Evolutionary conservation across 2,797 vertebrate genomes (phyloP).

Genomic region (Semaprochilodus insignis): DNA sequence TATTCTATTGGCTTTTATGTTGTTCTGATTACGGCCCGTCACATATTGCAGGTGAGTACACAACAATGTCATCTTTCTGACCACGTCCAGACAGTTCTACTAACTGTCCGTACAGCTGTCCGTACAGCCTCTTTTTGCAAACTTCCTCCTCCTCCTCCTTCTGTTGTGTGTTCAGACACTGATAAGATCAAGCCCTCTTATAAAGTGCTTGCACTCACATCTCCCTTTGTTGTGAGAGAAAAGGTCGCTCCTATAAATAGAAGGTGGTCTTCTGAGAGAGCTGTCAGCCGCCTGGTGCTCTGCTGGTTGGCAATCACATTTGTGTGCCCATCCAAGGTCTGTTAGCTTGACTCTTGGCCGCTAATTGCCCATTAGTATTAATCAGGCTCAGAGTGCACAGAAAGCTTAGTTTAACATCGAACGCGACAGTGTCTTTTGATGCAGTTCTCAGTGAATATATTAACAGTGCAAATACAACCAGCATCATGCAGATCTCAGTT

Average conservation of each 20-base stretch:
- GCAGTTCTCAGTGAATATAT: not conserved
- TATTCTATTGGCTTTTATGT: not conserved
- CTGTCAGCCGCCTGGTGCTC: slow-evolving; percentile 23
- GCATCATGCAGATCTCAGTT: not conserved
- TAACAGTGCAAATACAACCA: slow-evolving; percentile 8
- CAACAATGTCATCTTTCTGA: not conserved
- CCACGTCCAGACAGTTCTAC: not conserved
- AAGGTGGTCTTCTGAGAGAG: slow-evolving; percentile 39
- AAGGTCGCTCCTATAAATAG: slow-evolving; percentile 60
- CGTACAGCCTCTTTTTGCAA: too few relatives aligned
- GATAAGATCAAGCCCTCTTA: slow-evolving; percentile 33
- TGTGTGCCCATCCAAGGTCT: slow-evolving; percentile 8
- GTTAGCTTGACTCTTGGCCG: slow-evolving; percentile 15
- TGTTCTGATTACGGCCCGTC: not conserved
- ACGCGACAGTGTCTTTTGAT: slow-evolving; percentile 15
- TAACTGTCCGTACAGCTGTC: not conserved
- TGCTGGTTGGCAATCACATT: slow-evolving; percentile 28
- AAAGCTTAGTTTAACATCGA: slow-evolving; percentile 6
- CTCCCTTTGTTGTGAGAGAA: slow-evolving; percentile 38
- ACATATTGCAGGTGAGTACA: not conserved
- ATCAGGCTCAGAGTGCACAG: slow-evolving; percentile 15
- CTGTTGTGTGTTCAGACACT: slow-evolving; percentile 19
- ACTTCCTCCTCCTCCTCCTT: not conserved
- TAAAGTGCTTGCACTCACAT: slow-evolving; percentile 33
- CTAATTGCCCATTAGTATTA: slow-evolving; percentile 39